Conservation (phyloP, 2,888 invertebrate genomes). For the Pherbina coryleti region DNA sequence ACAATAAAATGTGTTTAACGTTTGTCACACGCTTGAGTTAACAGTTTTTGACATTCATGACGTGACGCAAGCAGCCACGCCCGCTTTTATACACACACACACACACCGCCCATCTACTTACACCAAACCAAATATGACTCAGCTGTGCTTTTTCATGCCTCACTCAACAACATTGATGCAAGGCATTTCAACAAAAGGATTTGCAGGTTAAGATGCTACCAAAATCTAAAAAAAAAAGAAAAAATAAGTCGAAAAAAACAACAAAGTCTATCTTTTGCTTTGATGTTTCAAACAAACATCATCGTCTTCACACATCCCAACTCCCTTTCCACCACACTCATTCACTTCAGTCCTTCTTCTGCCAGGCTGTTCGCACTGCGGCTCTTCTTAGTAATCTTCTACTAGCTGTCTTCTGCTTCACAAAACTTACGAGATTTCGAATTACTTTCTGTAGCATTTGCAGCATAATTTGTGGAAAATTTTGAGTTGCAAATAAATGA, state of each 20-base stretch:
- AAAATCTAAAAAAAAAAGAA: not conserved
- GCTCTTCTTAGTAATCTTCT: not conserved
- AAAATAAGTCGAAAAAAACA: not conserved
- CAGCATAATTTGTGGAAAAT: conserved; percentile 37
- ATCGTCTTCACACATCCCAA: not conserved
- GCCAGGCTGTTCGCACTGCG: not conserved
- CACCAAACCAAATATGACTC: not conserved
- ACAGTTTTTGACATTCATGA: conserved; percentile 45
- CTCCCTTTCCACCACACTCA: not conserved
- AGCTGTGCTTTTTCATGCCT: conserved; percentile 23
- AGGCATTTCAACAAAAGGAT: conserved; percentile 33
- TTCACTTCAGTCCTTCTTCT: not conserved
- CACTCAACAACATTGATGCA: conserved; percentile 2
- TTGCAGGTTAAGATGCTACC: conserved; percentile 28
- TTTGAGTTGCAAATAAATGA: conserved; percentile 36
- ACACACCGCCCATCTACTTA: not conserved
- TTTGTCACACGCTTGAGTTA: conserved; percentile 62
- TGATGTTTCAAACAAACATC: conserved; percentile 14
- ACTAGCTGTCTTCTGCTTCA: conserved; percentile 21
- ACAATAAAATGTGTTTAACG: conserved; percentile 64
- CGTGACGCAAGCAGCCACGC: not conserved
- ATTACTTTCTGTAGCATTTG: conserved; percentile 36
- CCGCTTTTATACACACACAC: not conserved
- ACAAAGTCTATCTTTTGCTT: conserved; percentile 27
- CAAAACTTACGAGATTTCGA: conserved; percentile 31